phyloP scores from a whole-genome alignment of 2,113 vertebrate species.

The Hucho hucho region DNA sequence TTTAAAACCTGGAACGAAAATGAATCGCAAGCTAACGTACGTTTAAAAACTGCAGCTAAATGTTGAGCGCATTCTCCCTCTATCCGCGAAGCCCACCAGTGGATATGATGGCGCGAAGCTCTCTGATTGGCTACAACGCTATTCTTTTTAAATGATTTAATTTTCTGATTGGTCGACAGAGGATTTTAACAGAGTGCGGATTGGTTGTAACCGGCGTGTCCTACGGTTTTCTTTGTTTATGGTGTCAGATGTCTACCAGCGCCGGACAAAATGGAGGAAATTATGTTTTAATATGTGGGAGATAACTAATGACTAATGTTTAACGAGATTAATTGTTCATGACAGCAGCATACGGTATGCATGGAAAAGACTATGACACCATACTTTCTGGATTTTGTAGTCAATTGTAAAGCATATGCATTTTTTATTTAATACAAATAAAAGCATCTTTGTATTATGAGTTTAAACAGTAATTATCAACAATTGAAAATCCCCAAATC shows the following conservation, averaged over 20 bases:
- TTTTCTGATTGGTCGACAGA: conserved; percentile 56
- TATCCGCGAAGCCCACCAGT: conserved; percentile 51
- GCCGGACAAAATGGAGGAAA: conserved; percentile 47
- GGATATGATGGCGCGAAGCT: conserved; percentile 72
- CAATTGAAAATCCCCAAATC: too few relatives aligned
- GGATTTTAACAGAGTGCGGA: conserved; percentile 36
- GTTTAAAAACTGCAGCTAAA: conserved; percentile 32
- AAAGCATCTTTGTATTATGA: too few relatives aligned
- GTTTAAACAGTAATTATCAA: too few relatives aligned
- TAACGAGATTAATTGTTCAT: too few relatives aligned
- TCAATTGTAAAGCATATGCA: background rate
- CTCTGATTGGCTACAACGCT: conserved; percentile 60
- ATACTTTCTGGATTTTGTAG: background rate
- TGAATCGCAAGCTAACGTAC: conserved; percentile 10
- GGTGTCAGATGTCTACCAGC: conserved; percentile 21
- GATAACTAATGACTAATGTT: too few relatives aligned
- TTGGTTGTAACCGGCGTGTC: conserved; percentile 36
- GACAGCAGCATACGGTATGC: background rate
- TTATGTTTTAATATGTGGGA: too few relatives aligned
- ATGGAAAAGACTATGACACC: background rate
- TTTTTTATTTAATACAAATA: too few relatives aligned
- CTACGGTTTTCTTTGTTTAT: conserved; percentile 56
- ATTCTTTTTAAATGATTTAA: conserved; percentile 61
- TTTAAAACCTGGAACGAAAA: conserved; percentile 16
- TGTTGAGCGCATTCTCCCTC: conserved; percentile 58